Percentiles rank a stretch among this genome's conserved stretches.
Evolutionary conservation across 2,113 vertebrate species (phyloP).

Genomic region (Notarius quadriscutis): DNA sequence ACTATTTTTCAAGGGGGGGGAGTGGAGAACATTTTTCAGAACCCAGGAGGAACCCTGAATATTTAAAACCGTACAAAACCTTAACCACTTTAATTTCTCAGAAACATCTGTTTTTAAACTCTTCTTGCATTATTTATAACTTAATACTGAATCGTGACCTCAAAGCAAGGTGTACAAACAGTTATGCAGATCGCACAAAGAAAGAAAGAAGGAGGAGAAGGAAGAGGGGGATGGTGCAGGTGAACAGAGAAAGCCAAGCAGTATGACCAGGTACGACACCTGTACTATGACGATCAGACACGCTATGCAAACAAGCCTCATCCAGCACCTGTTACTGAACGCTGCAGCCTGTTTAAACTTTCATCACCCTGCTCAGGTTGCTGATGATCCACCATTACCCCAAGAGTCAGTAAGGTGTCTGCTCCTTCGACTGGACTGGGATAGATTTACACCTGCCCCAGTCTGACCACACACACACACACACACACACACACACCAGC

Average conservation of each 20-base stretch:
- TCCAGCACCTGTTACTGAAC: conserved; percentile 41
- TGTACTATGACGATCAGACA: background rate
- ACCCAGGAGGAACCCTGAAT: too few species aligned
- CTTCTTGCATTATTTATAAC: too few species aligned
- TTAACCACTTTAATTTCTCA: too few species aligned
- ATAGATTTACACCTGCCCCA: conserved; percentile 10
- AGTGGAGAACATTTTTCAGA: too few species aligned
- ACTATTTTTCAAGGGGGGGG: too few species aligned
- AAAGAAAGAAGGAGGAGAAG: background rate
- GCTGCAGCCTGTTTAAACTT: conserved; percentile 47
- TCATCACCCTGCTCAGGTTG: conserved; percentile 43
- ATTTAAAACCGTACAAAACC: too few species aligned
- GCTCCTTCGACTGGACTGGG: background rate
- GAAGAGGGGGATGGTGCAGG: background rate
- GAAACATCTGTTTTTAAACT: too few species aligned
- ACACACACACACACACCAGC: too few species aligned
- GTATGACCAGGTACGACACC: conserved; percentile 6
- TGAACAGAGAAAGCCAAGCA: conserved; percentile 8
- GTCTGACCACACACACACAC: background rate
- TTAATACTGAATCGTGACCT: background rate
- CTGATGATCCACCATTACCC: background rate
- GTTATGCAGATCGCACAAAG: background rate
- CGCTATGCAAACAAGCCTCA: conserved; percentile 24
- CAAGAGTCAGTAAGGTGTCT: conserved; percentile 1
- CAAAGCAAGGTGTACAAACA: background rate